phyloP scores from a whole-genome alignment of 2,888 invertebrate genomes.

The Noctua comes region DNA sequence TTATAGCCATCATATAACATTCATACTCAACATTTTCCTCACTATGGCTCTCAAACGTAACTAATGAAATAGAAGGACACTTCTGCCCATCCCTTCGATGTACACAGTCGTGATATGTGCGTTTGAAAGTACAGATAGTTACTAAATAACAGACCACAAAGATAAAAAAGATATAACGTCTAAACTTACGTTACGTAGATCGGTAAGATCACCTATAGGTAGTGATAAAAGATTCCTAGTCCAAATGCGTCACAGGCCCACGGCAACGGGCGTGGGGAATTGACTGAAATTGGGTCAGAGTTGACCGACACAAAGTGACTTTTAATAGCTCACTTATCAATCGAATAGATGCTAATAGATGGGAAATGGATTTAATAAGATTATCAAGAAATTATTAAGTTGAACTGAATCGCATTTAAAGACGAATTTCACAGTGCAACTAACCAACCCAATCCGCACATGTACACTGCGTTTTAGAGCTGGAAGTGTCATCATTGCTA shows the following conservation, averaged over 20 bases:
- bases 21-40: too few species aligned
- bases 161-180: too few species aligned
- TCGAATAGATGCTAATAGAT: constrained; percentile 51
- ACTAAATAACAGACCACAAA: too few species aligned
- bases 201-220: not conserved
- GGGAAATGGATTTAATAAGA: constrained; percentile 20
- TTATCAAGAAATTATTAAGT: constrained; percentile 2
- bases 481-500: not conserved
- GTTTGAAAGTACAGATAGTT: too few species aligned
- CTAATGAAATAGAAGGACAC: too few species aligned
- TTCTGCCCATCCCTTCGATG: not conserved
- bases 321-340: constrained; percentile 66
- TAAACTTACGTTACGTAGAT: not conserved
- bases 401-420: not conserved
- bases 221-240: constrained; percentile 49
- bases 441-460: not conserved
- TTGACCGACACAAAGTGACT: constrained; percentile 66
- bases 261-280: constrained; percentile 62
- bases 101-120: not conserved
- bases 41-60: too few species aligned
- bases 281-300: constrained; percentile 74
- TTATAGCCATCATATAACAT: too few species aligned
- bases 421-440: not conserved
- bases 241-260: constrained; percentile 67
- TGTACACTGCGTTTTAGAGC: not conserved